Percentiles rank a stretch among this genome's conserved stretches.
phyloP scores from a whole-genome alignment of 2,888 invertebrate species.

The Drosophila subsilvestris region DNA sequence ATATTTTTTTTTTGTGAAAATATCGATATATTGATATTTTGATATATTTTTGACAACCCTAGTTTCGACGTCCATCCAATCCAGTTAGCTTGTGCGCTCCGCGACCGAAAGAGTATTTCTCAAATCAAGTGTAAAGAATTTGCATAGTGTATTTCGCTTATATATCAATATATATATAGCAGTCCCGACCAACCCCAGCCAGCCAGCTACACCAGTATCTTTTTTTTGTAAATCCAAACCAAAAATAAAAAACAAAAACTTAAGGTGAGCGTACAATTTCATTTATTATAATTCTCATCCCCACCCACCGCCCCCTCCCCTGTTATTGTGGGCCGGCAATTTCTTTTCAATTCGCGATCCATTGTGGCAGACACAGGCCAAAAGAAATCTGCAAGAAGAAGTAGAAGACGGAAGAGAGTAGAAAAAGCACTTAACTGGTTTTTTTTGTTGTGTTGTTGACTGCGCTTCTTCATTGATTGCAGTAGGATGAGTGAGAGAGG shows the following conservation, averaged over 20 bases:
- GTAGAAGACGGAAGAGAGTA: conserved; percentile 8
- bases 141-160: neutral
- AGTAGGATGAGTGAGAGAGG: neutral
- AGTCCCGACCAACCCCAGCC: neutral
- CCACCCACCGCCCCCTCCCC: neutral
- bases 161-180: neutral
- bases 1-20: too few species aligned
- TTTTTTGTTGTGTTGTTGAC: conserved; percentile 45
- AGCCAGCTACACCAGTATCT: neutral
- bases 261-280: neutral
- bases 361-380: conserved; percentile 31
- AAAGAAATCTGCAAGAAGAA: conserved; percentile 2
- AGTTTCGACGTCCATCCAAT: neutral
- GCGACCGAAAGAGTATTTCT: neutral
- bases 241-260: neutral
- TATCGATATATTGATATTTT: too few species aligned
- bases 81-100: neutral
- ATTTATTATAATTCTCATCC: neutral
- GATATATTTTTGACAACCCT: too few species aligned
- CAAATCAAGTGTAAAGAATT: neutral
- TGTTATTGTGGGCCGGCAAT: conserved; percentile 38
- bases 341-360: conserved; percentile 30
- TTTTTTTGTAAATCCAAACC: conserved; percentile 1
- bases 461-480: conserved; percentile 47
- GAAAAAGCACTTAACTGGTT: conserved; percentile 56